Conservation (phyloP, 1,140 invertebrate species). For the Chionoecetes opilio region DNA sequence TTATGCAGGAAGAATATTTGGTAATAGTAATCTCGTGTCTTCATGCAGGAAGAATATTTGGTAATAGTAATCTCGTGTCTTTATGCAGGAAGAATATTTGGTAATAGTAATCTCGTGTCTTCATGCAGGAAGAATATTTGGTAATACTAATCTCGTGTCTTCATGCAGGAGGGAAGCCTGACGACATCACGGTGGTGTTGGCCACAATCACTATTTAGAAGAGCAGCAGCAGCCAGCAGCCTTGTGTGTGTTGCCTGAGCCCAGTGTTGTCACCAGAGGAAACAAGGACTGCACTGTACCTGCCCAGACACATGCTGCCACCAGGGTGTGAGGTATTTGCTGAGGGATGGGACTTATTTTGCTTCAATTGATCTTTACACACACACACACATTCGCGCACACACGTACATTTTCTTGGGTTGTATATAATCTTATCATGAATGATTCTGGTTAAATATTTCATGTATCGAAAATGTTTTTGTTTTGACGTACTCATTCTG, state of each 20-base stretch:
- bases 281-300: background rate
- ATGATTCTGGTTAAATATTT: background rate
- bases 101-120: too few species aligned
- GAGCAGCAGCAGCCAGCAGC: slow-evolving; percentile 56
- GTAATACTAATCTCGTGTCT: too few species aligned
- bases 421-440: background rate
- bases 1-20: too few species aligned
- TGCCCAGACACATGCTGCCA: background rate
- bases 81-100: too few species aligned
- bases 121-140: too few species aligned
- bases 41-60: too few species aligned
- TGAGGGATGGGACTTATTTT: background rate
- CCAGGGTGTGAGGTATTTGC: background rate
- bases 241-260: background rate
- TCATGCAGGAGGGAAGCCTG: slow-evolving; percentile 71
- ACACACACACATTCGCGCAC: background rate
- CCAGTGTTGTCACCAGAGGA: slow-evolving; percentile 32
- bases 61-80: too few species aligned
- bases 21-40: too few species aligned
- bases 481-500: too few species aligned
- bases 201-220: slow-evolving; percentile 72
- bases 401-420: background rate
- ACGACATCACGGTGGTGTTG: slow-evolving; percentile 75
- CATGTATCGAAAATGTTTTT: background rate
- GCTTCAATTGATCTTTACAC: background rate